Conservation (phyloP, 2,113 vertebrate species). For the Terrapene triunguis region DNA sequence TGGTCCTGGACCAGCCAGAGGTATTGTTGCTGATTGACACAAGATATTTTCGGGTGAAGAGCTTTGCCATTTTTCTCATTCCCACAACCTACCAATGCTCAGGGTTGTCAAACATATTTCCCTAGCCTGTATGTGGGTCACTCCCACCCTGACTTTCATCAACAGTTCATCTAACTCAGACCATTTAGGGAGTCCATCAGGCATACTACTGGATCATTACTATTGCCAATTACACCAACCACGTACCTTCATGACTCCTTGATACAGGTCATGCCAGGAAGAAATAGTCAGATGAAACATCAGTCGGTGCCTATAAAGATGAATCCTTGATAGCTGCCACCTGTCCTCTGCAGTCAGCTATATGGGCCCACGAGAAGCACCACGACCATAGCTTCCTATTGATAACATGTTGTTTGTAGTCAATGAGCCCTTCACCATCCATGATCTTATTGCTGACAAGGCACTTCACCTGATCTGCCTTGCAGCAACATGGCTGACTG, state of each 20-base stretch:
- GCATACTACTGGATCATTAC: neutral
- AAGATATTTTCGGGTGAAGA: neutral
- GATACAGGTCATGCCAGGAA: neutral
- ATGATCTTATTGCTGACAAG: too few relatives aligned
- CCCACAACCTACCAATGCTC: neutral
- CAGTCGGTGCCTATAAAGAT: neutral
- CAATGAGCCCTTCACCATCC: too few relatives aligned
- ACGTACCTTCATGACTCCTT: neutral
- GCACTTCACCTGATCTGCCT: too few relatives aligned
- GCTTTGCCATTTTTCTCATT: neutral
- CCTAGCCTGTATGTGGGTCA: too few relatives aligned
- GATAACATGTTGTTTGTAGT: too few relatives aligned
- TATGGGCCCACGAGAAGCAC: too few relatives aligned
- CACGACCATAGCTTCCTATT: too few relatives aligned
- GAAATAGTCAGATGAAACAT: neutral
- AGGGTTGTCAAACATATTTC: neutral
- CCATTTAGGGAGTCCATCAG: neutral
- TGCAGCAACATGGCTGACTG: too few relatives aligned
- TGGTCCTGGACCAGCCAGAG: neutral
- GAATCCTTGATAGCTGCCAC: neutral
- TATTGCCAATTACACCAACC: neutral
- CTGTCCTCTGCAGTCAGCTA: neutral
- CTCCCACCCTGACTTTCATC: neutral
- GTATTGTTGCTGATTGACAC: neutral
- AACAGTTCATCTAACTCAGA: neutral